phyloP scores from a whole-genome alignment of 2,113 vertebrate genomes.

The Xenus cinereus region DNA sequence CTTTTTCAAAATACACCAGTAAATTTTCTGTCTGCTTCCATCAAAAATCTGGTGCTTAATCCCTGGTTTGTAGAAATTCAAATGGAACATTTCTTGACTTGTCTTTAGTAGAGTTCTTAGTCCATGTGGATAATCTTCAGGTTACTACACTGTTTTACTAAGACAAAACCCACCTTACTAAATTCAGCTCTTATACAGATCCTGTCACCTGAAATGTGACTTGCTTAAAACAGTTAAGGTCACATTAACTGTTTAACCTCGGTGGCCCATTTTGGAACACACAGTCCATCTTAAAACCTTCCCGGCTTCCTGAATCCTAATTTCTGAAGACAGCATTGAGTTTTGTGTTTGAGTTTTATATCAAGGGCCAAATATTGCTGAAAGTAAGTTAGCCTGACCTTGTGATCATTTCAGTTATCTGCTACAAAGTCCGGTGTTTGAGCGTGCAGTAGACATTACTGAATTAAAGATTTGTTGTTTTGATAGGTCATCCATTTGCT shows the following conservation, averaged over 20 bases:
- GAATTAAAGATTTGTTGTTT: not conserved
- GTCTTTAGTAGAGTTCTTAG: not conserved
- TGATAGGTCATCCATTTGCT: not conserved
- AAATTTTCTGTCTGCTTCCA: not conserved
- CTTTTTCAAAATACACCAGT: not conserved
- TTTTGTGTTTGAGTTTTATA: not conserved
- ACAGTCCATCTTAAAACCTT: not conserved
- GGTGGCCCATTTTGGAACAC: not conserved
- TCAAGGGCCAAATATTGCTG: not conserved
- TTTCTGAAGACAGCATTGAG: not conserved
- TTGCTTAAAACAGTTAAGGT: not conserved
- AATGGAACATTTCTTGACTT: not conserved
- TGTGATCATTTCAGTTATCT: not conserved
- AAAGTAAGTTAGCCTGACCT: not conserved
- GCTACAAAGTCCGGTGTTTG: not conserved
- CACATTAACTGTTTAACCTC: not conserved
- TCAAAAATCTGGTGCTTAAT: not conserved
- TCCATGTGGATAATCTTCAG: not conserved
- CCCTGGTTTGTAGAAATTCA: not conserved
- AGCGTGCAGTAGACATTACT: not conserved
- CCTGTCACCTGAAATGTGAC: not conserved
- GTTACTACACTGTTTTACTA: not conserved
- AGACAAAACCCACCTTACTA: not conserved
- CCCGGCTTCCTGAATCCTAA: not conserved
- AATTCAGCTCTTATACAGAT: not conserved